Base-by-base conservation (phyloP, 2,113 vertebrate genomes). In the Chloebia gouldiae region DNA sequence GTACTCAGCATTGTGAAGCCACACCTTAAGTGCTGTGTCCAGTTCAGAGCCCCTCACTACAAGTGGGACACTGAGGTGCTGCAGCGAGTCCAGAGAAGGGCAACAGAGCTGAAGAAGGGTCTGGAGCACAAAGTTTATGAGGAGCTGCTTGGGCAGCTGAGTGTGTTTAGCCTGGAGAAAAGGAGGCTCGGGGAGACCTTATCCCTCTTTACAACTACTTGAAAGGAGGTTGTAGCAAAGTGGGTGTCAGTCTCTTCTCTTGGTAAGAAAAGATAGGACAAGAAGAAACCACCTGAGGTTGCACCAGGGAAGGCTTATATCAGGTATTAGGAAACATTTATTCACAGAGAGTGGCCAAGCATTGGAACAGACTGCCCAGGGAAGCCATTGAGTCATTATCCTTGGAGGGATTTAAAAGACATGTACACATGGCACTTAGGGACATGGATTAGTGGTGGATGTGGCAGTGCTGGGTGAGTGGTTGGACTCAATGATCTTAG, bases 11-110 rank as follows among this genome's bases (percentile, higher is more conserved):
- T 40, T 79, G 10, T 70, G 47, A 61, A 23, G 65, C 20, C 2
- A 1, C 28, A 63, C 16, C 8, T 2, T 0, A 0, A 47, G 10
- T n/a, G 2, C 11, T 54, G 4, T 11, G 20, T 54, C 1, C 40
- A 12, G 10, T 31, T 56, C 49, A 49, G 25, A 21, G 17, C 35
- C 6, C 6, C 35, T 49, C 8, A 31, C 21, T 42, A 15, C 14
- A 56, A 9, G 15, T 6, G 63, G 15, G n/a, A 49, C 21, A 31
- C 1, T 18, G 14, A 57, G 21, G 35, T 1, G 35, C 50, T 50
- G 31, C 11, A 80, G 8, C 0, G 1, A 7, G 15, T 27, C 35
- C 50, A 72, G 76, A 56, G 42, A 56, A 80, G 8, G 11, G 21
- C 31, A 64, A 13, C 3, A 16, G 15, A 80, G 3, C 42, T 49